Evolutionary conservation across 2,797 vertebrate species (phyloP), one percentile per base, ranked within the genome.

Genomic region (Thalassophryne amazonica): DNA sequence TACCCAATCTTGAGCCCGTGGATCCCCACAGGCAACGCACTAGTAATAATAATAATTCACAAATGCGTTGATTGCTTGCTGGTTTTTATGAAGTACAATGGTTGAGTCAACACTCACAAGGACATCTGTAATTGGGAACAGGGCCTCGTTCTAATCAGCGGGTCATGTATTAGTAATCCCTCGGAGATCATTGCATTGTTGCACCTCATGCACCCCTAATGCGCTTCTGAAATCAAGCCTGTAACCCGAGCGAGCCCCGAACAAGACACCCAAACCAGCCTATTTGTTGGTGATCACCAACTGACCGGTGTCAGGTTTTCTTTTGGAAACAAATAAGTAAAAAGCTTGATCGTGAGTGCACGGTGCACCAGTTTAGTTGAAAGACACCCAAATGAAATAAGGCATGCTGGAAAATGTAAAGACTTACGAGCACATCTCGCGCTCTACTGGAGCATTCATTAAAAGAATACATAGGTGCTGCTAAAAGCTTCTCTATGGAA

Each of bases 121-220:
- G n/a, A n/a, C n/a, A n/a, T n/a, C n/a, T n/a, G 23, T 4, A 20
- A 4, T 25, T 32, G 27, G 5, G 30, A 33, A 13, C 31, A 21
- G 57, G 34, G 52, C 27, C 31, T 29, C 68, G 78, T 84, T 84
- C n/a, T n/a, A 73, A 88, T 85, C 83, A 85, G 71, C 34, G 40
- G 62, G 49, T 81, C 78, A 88, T 92, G 64, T 70, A 89, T 90
- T 86, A 92, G 86, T 91, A 86, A 93, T 84, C 61, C 80, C 49
- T 37, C 48, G 18, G 28, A 29, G 74, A 78, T 87, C 80, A 67
- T 49, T 60, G 76, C 75, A 13, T 47, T 36, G 24, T 47, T 40
- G 42, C 18, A 14, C 38, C 24, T 27, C 42, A 3, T 17, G 23
- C 35, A 28, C 35, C 63, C 56, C 46, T 8, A 5, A 24, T 8